Percentiles rank a stretch among this genome's conserved stretches.
phyloP scores from a whole-genome alignment of 2,888 invertebrate genomes.

The Oscheius sp. region DNA sequence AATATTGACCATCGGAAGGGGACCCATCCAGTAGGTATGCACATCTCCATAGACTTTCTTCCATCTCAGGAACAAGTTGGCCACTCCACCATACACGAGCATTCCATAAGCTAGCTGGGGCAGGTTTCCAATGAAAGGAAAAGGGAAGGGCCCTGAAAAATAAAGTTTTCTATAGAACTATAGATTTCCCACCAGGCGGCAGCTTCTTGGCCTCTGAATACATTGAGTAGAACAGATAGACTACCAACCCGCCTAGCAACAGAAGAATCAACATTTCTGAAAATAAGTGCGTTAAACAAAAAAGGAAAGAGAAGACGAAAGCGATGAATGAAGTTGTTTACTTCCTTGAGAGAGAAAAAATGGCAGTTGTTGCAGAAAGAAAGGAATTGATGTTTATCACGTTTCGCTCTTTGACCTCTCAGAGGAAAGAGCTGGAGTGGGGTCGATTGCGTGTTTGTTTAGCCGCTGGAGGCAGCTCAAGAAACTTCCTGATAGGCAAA shows the following conservation, averaged over 20 bases:
- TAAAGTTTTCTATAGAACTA: neutral
- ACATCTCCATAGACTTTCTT: conserved; percentile 43
- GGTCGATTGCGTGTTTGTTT: neutral
- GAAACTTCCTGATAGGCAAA: neutral
- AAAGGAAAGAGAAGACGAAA: neutral
- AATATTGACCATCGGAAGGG: conserved; percentile 47
- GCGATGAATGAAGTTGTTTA: neutral
- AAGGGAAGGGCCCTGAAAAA: conserved; percentile 9
- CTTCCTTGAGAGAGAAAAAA: neutral
- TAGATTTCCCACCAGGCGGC: neutral
- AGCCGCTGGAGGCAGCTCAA: neutral
- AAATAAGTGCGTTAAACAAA: neutral
- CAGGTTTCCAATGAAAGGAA: conserved; percentile 14
- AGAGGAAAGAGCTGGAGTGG: neutral
- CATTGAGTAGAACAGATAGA: neutral
- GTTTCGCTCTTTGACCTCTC: too few relatives aligned
- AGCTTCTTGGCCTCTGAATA: neutral
- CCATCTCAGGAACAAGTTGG: neutral
- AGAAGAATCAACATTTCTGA: neutral
- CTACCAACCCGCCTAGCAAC: neutral
- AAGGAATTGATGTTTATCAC: too few relatives aligned
- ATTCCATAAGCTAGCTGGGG: neutral
- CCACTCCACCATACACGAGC: neutral
- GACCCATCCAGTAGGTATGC: conserved; percentile 52
- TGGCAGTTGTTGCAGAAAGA: too few relatives aligned